phyloP scores from a whole-genome alignment of 2,113 vertebrate genomes.

The Colius striatus region DNA sequence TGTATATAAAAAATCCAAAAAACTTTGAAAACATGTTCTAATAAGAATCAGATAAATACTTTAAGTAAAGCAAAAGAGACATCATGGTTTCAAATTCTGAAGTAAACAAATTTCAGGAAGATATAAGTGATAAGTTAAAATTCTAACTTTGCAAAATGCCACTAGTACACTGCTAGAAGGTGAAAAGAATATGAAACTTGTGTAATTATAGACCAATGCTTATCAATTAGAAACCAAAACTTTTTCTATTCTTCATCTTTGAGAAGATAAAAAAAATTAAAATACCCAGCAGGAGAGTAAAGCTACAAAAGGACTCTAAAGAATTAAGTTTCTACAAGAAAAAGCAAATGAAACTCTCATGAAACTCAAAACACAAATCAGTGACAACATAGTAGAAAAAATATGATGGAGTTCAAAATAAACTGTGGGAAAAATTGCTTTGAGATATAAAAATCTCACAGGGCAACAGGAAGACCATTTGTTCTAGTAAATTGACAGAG shows the following conservation, averaged over 20 bases:
- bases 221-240: background rate
- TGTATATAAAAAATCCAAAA: background rate
- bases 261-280: background rate
- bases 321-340: slow-evolving; percentile 8
- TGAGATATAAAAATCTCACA: slow-evolving; percentile 40
- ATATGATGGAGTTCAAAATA: slow-evolving; percentile 26
- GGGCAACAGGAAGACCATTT: slow-evolving; percentile 43
- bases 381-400: slow-evolving; percentile 8
- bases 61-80: background rate
- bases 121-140: background rate
- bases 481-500: slow-evolving; percentile 47
- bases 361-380: slow-evolving; percentile 28
- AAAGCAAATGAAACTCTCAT: background rate
- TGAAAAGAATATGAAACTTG: background rate
- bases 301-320: background rate
- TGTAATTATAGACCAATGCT: background rate
- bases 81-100: background rate
- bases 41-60: background rate
- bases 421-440: slow-evolving; percentile 47
- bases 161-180: background rate
- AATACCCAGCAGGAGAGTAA: background rate
- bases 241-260: background rate
- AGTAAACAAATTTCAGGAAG: background rate
- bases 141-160: background rate
- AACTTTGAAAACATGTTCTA: background rate